Evolutionary conservation across 1,140 invertebrate species (phyloP), one percentile per base, ranked within the genome.

Genomic region (Neodiprion virginianus): DNA sequence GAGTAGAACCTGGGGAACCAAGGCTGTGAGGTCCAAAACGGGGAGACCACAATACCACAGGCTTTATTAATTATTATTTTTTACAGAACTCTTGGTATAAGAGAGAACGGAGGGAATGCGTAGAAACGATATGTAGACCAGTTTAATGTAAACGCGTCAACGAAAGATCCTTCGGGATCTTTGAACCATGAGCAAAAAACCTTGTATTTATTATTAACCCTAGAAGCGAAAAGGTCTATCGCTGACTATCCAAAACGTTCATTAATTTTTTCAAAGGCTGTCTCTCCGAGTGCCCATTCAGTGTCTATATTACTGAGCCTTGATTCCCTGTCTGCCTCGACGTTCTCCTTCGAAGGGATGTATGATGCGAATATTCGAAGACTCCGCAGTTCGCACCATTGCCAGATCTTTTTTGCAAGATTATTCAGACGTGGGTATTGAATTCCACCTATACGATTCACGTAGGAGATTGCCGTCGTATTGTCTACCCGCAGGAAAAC

Each of bases 41-140:
- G 74, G 3, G 68, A 53, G 11, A 75, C 66, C 28, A 72, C 12
- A 7, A 75, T 75, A 21, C 70, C 74, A 2, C 48, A 68, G 3
- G 77, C 75, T 48, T 74, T n/a, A 50, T 78, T 73, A n/a, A n/a
- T 50, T 21, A 77, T 75, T 48, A 80, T 76, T 78, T 82, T 83
- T 12, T 77, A 69, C 53, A 82, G 67, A 48, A 72, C 72, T 76
- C 76, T 78, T 23, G 79, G 69, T 50, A 82, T 78, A n/a, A 83
- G 7, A 8, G 73, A 67, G 67, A 84, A 80, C 10, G 81, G 80
- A 47, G 83, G 80, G 74, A 84, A 85, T 7, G 80, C 82, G 67
- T 83, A 80, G 68, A 80, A 84, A 23, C 73, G 75, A 73, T 78
- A 67, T 12, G 68, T 68, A 3, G 40, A 71, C 79, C 84, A 85